Conservation (phyloP, 2,888 invertebrate species). For the Pecten maximus region DNA sequence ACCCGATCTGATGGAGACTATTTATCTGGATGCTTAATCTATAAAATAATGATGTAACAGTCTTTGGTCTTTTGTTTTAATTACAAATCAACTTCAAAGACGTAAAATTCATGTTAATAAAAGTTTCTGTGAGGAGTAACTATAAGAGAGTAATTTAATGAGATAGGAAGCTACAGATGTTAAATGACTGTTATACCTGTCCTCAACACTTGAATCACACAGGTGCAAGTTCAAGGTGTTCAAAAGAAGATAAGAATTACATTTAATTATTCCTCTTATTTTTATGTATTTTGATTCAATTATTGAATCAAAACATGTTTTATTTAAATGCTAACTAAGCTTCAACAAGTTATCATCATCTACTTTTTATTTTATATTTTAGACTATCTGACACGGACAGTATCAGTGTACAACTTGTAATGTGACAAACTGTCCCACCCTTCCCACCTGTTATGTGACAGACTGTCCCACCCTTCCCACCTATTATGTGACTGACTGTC, state of each 20-base stretch:
- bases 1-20: not conserved
- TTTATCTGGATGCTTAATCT: not conserved
- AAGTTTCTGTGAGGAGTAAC: not conserved
- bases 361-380: too few species aligned
- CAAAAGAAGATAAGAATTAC: not conserved
- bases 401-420: too few species aligned
- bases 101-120: not conserved
- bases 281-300: not conserved
- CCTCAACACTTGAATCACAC: not conserved
- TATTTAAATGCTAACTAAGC: too few species aligned
- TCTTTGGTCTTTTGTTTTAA: constrained; percentile 14
- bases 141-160: not conserved
- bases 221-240: constrained; percentile 4
- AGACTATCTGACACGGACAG: too few species aligned
- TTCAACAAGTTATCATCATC: not conserved
- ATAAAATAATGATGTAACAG: constrained; percentile 11
- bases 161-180: not conserved
- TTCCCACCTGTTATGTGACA: too few species aligned
- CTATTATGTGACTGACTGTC: too few species aligned
- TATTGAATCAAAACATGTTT: not conserved
- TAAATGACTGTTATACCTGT: not conserved
- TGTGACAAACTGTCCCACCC: too few species aligned
- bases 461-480: too few species aligned
- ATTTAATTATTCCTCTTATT: not conserved
- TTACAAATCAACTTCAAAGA: not conserved